Evolutionary conservation across 2,888 invertebrate species (phyloP).

Genomic region (Drosophila neoperkinsi): DNA sequence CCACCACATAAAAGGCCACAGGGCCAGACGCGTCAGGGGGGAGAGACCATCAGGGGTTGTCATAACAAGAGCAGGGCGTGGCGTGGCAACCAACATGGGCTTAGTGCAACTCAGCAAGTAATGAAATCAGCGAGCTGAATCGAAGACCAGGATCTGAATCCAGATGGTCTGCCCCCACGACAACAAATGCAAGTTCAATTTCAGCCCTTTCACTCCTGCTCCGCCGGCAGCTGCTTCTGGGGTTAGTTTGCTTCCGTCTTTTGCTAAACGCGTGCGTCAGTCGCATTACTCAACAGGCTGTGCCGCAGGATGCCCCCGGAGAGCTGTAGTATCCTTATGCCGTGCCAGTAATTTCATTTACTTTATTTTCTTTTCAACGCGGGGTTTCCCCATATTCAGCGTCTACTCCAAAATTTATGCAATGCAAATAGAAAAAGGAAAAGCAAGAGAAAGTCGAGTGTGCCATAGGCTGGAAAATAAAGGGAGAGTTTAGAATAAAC

Average conservation of each 20-base stretch:
- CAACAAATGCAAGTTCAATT: constrained; percentile 4
- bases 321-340: constrained; percentile 37
- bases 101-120: constrained; percentile 38
- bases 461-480: constrained; percentile 1
- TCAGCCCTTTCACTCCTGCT: constrained; percentile 45
- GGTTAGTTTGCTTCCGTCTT: constrained; percentile 42
- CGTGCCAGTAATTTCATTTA: constrained; percentile 64
- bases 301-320: constrained; percentile 54
- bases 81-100: constrained; percentile 35
- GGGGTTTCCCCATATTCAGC: constrained; percentile 24
- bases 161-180: constrained; percentile 42
- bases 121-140: constrained; percentile 44
- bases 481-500: constrained; percentile 28
- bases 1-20: constrained; percentile 41
- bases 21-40: constrained; percentile 21
- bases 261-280: constrained; percentile 60
- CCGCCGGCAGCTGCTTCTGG: constrained; percentile 48
- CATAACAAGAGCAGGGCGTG: constrained; percentile 49
- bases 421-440: constrained; percentile 62
- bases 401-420: constrained; percentile 62
- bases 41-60: constrained; percentile 38
- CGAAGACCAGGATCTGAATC: constrained; percentile 30
- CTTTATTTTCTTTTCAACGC: constrained; percentile 34
- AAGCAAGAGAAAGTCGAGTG: constrained; percentile 36
- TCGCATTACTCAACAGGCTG: constrained; percentile 66